phyloP scores from a whole-genome alignment of 2,797 vertebrate genomes.

The Aeoliscus strigatus region DNA sequence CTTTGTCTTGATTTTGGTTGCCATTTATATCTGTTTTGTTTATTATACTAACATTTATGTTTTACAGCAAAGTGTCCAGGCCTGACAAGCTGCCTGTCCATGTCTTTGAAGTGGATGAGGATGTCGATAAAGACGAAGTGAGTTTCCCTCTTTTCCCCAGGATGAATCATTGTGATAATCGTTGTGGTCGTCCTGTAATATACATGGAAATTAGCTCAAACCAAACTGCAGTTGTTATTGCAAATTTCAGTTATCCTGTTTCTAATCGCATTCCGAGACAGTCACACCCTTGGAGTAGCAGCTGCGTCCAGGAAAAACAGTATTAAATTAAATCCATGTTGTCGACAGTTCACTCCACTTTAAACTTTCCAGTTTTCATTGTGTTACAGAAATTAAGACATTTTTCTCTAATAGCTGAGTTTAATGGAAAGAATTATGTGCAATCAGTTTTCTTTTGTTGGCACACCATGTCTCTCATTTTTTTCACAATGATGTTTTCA shows the following conservation, averaged over 20 bases:
- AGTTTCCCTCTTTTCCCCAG: slow-evolving; percentile 36
- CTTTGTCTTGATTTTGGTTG: not conserved
- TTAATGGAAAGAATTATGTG: slow-evolving; percentile 20
- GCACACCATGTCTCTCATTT: slow-evolving; percentile 1
- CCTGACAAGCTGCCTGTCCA: slow-evolving; percentile 92
- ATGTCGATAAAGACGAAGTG: slow-evolving; percentile 98
- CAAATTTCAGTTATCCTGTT: not conserved
- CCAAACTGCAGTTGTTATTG: no score
- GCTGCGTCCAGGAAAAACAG: not conserved
- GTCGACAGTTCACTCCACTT: no score
- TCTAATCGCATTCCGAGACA: not conserved
- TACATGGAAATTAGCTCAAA: no score
- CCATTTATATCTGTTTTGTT: slow-evolving; percentile 1
- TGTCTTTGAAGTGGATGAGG: slow-evolving; percentile 96
- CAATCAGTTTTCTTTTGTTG: slow-evolving; percentile 23
- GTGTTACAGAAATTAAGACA: slow-evolving; percentile 12
- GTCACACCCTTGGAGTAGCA: slow-evolving; percentile 1
- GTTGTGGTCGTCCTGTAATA: no score
- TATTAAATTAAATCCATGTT: slow-evolving; percentile 5
- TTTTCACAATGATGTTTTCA: slow-evolving; percentile 1
- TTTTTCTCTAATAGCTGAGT: slow-evolving; percentile 20
- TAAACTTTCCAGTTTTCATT: slow-evolving; percentile 31
- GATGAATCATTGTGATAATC: not conserved
- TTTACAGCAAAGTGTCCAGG: slow-evolving; percentile 84
- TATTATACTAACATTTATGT: not conserved